These are phyloP conservation scores for Dinothrombium tinctorium DNA, from an alignment of 1,140 invertebrate genomes.

Conservation along the genomic window DNA sequence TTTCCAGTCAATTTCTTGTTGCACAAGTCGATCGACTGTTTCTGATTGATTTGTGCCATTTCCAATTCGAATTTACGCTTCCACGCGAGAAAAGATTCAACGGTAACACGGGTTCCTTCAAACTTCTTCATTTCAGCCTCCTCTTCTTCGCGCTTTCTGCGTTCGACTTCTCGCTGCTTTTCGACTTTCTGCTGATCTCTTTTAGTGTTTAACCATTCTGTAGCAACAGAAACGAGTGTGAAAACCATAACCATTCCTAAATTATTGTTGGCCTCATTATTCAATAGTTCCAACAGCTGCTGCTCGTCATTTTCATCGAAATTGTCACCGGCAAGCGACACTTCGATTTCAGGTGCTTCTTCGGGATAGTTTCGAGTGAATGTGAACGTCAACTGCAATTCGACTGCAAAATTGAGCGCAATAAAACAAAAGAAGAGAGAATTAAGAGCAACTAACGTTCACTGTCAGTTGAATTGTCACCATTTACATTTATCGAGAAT, in stretches of 20 bases:
- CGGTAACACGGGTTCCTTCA: constrained; percentile 50
- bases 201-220: constrained; percentile 62
- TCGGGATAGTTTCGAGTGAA: constrained; percentile 73
- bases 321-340: constrained; percentile 44
- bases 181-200: constrained; percentile 6
- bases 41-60: constrained; percentile 37
- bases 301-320: constrained; percentile 39
- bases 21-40: constrained; percentile 24
- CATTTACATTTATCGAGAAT: constrained; percentile 45
- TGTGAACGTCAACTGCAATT: constrained; percentile 46
- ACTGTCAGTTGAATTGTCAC: constrained; percentile 46
- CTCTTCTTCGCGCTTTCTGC: constrained; percentile 10
- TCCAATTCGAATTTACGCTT: constrained; percentile 79
- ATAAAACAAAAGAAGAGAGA: constrained; percentile 2
- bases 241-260: constrained; percentile 93
- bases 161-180: constrained; percentile 9
- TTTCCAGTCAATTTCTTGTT: constrained; percentile 33
- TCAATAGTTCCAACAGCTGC: constrained; percentile 31
- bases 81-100: constrained; percentile 89
- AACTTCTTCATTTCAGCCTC: constrained; percentile 30
- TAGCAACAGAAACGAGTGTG: constrained; percentile 67
- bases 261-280: constrained; percentile 52
- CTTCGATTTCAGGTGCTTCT: constrained; percentile 48
- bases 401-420: not conserved
- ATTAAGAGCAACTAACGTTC: constrained; percentile 17